phyloP scores from a whole-genome alignment of 1,140 invertebrate genomes.

The Ctenoplectra terminalis region DNA sequence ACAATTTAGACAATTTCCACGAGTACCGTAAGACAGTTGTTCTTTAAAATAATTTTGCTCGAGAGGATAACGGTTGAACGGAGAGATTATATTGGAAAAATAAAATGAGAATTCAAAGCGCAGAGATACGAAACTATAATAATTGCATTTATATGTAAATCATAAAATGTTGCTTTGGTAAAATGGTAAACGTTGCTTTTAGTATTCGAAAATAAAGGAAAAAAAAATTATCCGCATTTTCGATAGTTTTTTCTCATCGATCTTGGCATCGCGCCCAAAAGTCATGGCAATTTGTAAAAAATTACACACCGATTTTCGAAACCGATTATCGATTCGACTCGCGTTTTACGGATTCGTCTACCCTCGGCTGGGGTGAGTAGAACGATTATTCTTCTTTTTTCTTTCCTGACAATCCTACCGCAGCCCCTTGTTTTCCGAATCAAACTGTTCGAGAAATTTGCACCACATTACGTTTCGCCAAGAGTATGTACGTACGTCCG shows the following conservation, averaged over 20 bases:
- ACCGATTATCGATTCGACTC: conserved; percentile 49
- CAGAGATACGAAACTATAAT: no score
- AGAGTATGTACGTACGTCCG: no score
- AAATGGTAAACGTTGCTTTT: no score
- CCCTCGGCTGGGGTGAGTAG: background rate
- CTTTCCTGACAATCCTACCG: background rate
- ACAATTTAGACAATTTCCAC: no score
- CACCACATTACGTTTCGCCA: no score
- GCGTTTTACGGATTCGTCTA: conserved; percentile 25
- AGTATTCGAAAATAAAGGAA: background rate
- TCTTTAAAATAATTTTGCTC: no score
- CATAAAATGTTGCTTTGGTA: no score
- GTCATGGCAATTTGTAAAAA: background rate
- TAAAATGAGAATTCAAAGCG: no score
- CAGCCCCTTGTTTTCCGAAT: background rate
- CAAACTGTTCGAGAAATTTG: background rate
- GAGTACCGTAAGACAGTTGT: no score
- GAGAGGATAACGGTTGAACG: no score
- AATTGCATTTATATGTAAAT: no score
- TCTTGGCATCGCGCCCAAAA: background rate
- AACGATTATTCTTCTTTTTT: background rate
- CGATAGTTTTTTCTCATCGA: background rate
- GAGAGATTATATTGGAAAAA: no score
- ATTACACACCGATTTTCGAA: conserved; percentile 47
- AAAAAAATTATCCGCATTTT: background rate